Percentiles rank a stretch among this genome's conserved stretches.
Conservation (phyloP, 1,140 invertebrate genomes). For the Saxidomus purpurata region DNA sequence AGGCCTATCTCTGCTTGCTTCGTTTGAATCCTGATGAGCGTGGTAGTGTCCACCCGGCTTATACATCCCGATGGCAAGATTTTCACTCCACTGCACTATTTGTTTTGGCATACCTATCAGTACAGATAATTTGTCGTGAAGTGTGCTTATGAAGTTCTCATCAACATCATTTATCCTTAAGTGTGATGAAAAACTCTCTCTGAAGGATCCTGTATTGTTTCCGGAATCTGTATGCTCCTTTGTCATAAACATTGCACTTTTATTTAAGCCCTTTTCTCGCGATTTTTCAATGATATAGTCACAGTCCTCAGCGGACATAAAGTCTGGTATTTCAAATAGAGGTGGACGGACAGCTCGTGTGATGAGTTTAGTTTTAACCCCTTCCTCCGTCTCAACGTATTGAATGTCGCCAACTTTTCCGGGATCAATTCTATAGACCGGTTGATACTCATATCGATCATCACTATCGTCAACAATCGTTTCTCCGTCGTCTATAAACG, state of each 20-base stretch:
- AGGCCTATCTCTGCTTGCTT: background rate
- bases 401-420: constrained; percentile 6
- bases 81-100: constrained; percentile 46
- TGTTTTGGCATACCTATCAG: constrained; percentile 39
- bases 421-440: background rate
- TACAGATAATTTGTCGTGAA: constrained; percentile 5
- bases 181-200: background rate
- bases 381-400: background rate
- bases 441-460: constrained; percentile 39
- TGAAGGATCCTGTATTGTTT: background rate
- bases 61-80: constrained; percentile 48
- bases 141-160: constrained; percentile 3
- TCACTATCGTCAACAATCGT: background rate
- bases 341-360: constrained; percentile 31
- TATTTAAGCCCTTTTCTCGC: constrained; percentile 14
- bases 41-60: constrained; percentile 50
- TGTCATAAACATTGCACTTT: background rate
- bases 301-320: constrained; percentile 38
- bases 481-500: background rate
- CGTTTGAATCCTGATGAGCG: constrained; percentile 58
- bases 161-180: constrained; percentile 29
- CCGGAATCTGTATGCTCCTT: background rate
- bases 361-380: background rate
- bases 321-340: constrained; percentile 56
- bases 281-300: constrained; percentile 52